Evolutionary conservation across 2,797 vertebrate genomes (phyloP).

Genomic region (Sebastes glaucus): DNA sequence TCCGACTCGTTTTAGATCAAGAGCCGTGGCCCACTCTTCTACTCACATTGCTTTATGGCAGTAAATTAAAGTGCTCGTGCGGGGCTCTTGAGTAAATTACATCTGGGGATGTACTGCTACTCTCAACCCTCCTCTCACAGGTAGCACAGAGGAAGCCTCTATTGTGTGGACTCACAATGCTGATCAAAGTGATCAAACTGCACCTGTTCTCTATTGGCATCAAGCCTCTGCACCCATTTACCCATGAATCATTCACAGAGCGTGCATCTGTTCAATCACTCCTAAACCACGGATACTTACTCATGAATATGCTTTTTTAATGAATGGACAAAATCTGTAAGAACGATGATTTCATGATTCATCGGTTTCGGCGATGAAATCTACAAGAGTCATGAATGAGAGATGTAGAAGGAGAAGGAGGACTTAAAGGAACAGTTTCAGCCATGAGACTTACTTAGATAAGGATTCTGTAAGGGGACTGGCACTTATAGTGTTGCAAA

Average conservation of each 20-base stretch:
- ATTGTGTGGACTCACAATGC: conserved; percentile 41
- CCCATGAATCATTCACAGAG: background rate
- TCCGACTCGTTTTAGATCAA: conserved; percentile 54
- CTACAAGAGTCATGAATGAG: background rate
- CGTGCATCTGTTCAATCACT: background rate
- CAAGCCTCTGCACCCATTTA: background rate
- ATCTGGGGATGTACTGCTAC: conserved; percentile 53
- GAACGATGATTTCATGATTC: background rate
- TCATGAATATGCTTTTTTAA: conserved; percentile 1
- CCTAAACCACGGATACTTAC: background rate
- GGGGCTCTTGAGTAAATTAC: conserved; percentile 63
- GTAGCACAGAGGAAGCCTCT: conserved; percentile 25
- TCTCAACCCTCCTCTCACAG: conserved; percentile 45
- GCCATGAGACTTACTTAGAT: background rate
- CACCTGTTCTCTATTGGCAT: background rate
- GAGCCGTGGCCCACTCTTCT: conserved; percentile 41
- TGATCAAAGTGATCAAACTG: conserved; percentile 32
- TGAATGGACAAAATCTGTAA: background rate
- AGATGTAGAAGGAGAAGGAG: background rate
- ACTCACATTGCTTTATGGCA: conserved; percentile 54
- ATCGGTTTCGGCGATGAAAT: background rate
- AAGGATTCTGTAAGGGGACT: background rate
- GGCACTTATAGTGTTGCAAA: background rate
- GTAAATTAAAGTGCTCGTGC: conserved; percentile 61
- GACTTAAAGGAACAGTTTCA: background rate